Base-by-base conservation (phyloP, 2,797 vertebrate genomes). In the Melopsittacus undulatus region DNA sequence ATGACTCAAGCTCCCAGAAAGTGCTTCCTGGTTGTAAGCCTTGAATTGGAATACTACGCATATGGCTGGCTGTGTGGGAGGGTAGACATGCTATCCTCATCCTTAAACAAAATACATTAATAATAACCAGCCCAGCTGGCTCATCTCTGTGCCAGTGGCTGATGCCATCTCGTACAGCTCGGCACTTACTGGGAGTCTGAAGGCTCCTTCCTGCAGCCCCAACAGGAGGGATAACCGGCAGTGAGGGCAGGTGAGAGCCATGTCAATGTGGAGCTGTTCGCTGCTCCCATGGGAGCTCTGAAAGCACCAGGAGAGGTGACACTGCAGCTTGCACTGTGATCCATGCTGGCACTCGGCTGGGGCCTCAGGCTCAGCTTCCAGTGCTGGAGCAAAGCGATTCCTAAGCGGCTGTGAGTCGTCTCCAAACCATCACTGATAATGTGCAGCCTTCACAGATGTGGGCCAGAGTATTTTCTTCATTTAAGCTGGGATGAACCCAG, bases 321-420 rank as follows among this genome's bases (percentile, higher is more conserved):
- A 5, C 11, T 13, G 16, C n/a, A 54, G 67, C 73, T 73, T 13
- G n/a, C 51, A 2, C 69, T 9, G 43, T 0, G 3, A 26, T 62
- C 27, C 26, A 0, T 2, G 11, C 22, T 10, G 2, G 57, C 2
- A 3, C 32, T 40, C 1, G 2, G 49, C 51, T 22, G 34, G 49
- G 23, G 34, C 40, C 14, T 49, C 3, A 13, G 51, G 12, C 61
- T 68, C 3, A 2, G 56, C 22, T 16, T n/a, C 63, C 82, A 69
- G 52, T 7, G 3, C 16, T 9, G n/a, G 68, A 74, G 46, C 54
- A 48, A 24, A 32, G 43, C 0, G 2, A 26, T 54, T 81, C 49
- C 69, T 9, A 7, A 46, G 9, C 1, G 20, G 57, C 52, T 52
- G 77, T 30, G 6, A 66, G 46, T 4, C 1, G 7, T 43, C 24